These are phyloP conservation scores for Glyptemys insculpta DNA, from an alignment of 2,797 vertebrate species.

Conservation along the genomic window DNA sequence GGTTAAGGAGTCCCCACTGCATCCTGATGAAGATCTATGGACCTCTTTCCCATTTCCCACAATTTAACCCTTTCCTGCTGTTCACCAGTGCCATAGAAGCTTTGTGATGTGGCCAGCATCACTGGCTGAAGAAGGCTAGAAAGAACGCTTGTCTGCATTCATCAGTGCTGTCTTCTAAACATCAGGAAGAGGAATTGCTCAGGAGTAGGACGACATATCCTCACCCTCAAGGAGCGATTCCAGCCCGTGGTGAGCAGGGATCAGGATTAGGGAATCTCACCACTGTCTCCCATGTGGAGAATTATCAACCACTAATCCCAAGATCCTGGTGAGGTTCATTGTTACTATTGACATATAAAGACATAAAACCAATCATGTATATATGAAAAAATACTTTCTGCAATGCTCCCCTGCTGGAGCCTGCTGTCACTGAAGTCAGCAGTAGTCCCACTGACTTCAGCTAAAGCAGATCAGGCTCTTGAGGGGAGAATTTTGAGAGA, in stretches of 20 bases:
- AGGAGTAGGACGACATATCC: background rate
- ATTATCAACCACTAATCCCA: background rate
- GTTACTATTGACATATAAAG: no score
- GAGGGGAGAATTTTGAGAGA: background rate
- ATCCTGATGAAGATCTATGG: background rate
- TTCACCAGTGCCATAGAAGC: background rate
- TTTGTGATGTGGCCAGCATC: background rate
- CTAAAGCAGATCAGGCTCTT: background rate
- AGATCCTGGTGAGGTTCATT: background rate
- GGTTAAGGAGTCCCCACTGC: background rate
- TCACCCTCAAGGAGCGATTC: background rate
- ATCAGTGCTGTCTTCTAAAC: background rate
- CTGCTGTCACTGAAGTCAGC: background rate
- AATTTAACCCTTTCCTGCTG: background rate
- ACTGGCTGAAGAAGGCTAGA: background rate
- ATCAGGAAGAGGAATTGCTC: background rate
- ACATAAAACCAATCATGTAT: background rate
- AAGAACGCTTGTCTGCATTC: background rate
- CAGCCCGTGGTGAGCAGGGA: background rate
- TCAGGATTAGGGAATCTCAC: background rate
- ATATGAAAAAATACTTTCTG: background rate
- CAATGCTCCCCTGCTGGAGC: background rate
- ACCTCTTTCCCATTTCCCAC: background rate
- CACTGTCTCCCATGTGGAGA: accelerated
- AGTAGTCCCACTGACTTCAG: background rate